Conservation (phyloP, 2,797 vertebrate species). For the Pipistrellus kuhlii region DNA sequence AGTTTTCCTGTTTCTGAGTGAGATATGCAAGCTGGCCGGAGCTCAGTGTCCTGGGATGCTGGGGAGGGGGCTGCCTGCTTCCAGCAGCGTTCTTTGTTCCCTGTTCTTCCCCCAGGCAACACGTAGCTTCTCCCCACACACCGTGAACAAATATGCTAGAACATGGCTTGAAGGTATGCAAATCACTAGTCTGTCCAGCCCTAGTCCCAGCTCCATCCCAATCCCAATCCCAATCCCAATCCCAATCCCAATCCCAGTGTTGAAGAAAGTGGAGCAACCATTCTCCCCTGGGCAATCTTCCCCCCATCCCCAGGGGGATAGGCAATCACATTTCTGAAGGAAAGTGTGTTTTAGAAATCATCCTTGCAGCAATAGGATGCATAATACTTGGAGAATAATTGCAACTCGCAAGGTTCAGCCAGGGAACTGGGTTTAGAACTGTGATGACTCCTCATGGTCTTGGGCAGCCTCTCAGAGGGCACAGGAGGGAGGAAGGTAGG, state of each 20-base stretch:
- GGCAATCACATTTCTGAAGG: background rate
- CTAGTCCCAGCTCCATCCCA: background rate
- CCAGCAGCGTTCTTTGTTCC: background rate
- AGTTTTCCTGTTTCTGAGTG: background rate
- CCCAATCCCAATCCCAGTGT: too few species aligned
- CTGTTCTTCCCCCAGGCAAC: background rate
- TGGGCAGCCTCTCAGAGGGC: background rate
- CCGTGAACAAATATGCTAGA: background rate
- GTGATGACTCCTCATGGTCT: accelerated
- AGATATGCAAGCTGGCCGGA: background rate
- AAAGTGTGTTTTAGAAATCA: background rate
- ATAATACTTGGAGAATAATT: background rate
- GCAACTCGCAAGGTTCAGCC: background rate
- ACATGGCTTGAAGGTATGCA: background rate
- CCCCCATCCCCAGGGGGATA: background rate
- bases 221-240: too few species aligned
- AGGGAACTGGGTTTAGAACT: background rate
- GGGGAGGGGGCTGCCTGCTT: background rate
- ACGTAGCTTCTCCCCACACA: background rate
- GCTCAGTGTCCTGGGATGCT: background rate
- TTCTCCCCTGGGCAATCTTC: background rate
- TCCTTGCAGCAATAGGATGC: background rate
- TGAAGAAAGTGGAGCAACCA: background rate
- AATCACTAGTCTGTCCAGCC: background rate
- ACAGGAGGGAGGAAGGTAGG: accelerated